Evolutionary conservation across 2,113 vertebrate species (phyloP).

Genomic region (Chaenocephalus aceratus): DNA sequence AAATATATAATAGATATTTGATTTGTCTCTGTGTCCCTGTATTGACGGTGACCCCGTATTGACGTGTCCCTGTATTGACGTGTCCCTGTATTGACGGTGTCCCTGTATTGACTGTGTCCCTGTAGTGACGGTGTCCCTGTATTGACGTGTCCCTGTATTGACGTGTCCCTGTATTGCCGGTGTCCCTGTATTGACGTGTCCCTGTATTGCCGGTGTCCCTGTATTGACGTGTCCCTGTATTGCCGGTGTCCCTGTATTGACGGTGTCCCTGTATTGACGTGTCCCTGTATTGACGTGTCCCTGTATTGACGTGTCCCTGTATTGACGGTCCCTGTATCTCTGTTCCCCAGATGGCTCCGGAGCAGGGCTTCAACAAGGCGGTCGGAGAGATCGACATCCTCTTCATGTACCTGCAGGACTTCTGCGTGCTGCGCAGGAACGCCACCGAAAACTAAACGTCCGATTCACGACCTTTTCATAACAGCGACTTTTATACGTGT

Average conservation of each 20-base stretch:
- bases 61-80: no score
- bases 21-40: neutral
- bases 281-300: no score
- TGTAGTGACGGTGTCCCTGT: no score
- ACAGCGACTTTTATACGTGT: slow-evolving; percentile 47
- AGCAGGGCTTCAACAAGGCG: slow-evolving; percentile 57
- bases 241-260: neutral
- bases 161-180: neutral
- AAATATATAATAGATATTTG: no score
- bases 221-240: neutral
- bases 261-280: no score
- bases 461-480: slow-evolving; percentile 18
- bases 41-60: neutral
- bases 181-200: no score
- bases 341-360: slow-evolving; percentile 52
- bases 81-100: no score
- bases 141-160: no score
- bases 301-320: neutral
- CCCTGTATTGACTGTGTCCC: no score
- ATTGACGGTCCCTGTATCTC: neutral
- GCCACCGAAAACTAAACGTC: neutral
- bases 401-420: slow-evolving; percentile 68
- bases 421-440: slow-evolving; percentile 39
- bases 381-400: slow-evolving; percentile 75
- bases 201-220: no score